phyloP scores from a whole-genome alignment of 1,140 invertebrate genomes.

The Pteromalus puparum region DNA sequence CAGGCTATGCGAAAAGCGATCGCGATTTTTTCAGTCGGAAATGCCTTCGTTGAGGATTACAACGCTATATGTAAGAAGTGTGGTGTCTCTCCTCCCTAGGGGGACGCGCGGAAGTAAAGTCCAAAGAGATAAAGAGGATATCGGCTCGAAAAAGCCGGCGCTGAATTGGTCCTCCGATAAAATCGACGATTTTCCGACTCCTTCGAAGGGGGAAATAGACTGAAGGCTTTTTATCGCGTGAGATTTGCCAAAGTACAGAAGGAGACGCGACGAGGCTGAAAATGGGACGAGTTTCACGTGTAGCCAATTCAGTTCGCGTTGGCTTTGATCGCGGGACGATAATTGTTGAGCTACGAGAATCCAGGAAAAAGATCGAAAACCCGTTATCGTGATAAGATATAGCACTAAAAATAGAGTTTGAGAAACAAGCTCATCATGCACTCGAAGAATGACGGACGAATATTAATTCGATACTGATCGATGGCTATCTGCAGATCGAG shows the following conservation, averaged over 20 bases:
- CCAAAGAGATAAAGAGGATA: slow-evolving; percentile 6
- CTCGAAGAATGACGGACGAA: neutral
- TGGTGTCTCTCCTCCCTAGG: neutral
- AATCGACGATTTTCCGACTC: slow-evolving; percentile 33
- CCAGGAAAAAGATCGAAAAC: neutral
- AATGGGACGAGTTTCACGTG: neutral
- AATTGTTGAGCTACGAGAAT: neutral
- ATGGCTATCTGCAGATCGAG: neutral
- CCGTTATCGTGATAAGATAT: neutral
- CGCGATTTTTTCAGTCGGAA: neutral
- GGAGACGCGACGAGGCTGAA: slow-evolving; percentile 7
- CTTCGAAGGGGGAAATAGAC: slow-evolving; percentile 4
- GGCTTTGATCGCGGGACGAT: neutral
- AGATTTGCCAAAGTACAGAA: slow-evolving; percentile 12
- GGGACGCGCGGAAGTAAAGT: neutral
- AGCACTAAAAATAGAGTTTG: neutral
- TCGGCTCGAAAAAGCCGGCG: neutral
- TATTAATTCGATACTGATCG: neutral
- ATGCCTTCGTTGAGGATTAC: slow-evolving; percentile 1
- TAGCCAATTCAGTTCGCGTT: slow-evolving; percentile 3
- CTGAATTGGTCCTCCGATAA: slow-evolving; percentile 37
- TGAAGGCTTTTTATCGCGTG: slow-evolving; percentile 22
- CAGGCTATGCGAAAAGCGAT: neutral
- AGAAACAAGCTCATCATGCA: neutral
- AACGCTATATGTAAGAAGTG: neutral